phyloP scores from a whole-genome alignment of 2,797 vertebrate species.

The Poeciliopsis gracilis region DNA sequence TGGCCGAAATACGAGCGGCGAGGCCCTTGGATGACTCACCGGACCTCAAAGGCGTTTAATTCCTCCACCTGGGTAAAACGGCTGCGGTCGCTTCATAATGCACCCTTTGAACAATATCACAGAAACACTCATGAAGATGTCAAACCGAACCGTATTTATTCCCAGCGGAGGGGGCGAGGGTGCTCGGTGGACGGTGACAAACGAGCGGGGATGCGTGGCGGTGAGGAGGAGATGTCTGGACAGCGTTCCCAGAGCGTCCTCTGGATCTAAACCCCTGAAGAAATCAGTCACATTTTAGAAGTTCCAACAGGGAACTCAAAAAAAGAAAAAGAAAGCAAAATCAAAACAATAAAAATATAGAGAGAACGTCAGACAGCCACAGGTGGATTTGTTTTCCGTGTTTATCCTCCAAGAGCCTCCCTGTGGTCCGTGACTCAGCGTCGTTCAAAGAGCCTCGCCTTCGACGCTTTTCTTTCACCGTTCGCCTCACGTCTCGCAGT shows the following conservation, averaged over 20 bases:
- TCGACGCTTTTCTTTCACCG: slow-evolving; percentile 19
- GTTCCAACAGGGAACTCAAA: slow-evolving; percentile 42
- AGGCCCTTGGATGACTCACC: slow-evolving; percentile 47
- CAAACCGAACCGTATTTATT: slow-evolving; percentile 74
- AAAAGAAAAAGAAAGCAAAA: slow-evolving; percentile 3
- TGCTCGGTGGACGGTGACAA: slow-evolving; percentile 68
- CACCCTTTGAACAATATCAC: slow-evolving; percentile 30
- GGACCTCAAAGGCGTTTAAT: slow-evolving; percentile 5
- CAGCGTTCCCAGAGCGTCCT: slow-evolving; percentile 73
- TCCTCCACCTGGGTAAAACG: slow-evolving; percentile 6
- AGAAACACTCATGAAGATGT: slow-evolving; percentile 49
- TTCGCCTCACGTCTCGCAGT: slow-evolving; percentile 38
- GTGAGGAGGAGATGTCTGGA: slow-evolving; percentile 44
- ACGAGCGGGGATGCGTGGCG: slow-evolving; percentile 52
- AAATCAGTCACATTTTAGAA: slow-evolving; percentile 42
- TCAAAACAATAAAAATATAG: slow-evolving; percentile 16
- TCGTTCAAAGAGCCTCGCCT: slow-evolving; percentile 27
- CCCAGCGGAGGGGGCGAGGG: slow-evolving; percentile 65
- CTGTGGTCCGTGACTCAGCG: slow-evolving; percentile 44
- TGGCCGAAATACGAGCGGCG: slow-evolving; percentile 24
- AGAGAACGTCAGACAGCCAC: slow-evolving; percentile 57
- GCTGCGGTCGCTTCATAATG: slow-evolving; percentile 11
- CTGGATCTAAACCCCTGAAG: slow-evolving; percentile 68
- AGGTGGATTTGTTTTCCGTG: slow-evolving; percentile 64
- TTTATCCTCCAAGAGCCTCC: slow-evolving; percentile 39